Percentiles rank a stretch among this genome's conserved stretches.
Evolutionary conservation across 2,113 vertebrate genomes (phyloP).

Genomic region (Triplophysa dalaica): DNA sequence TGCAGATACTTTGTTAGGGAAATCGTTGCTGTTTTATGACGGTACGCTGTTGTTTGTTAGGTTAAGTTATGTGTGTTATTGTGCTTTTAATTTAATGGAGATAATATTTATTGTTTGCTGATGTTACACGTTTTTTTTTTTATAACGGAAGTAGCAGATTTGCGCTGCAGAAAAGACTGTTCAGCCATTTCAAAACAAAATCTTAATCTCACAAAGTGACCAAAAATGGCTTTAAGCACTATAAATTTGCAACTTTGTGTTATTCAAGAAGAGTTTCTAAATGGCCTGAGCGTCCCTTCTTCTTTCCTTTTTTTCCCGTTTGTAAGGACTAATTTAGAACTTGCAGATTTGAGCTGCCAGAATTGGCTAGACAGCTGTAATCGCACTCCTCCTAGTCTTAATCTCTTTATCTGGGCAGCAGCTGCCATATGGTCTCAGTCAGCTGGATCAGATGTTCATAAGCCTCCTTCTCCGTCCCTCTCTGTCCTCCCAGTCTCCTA

Average conservation of each 20-base stretch:
- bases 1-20: conserved; percentile 30
- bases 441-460: conserved; percentile 99
- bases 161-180: not conserved
- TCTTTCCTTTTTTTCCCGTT: conserved; percentile 66
- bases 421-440: conserved; percentile 99
- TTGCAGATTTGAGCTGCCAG: conserved; percentile 99
- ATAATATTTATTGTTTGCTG: not conserved
- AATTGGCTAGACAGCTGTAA: conserved; percentile 99
- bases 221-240: not conserved
- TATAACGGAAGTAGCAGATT: not conserved
- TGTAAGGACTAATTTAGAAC: conserved; percentile 99
- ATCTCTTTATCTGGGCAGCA: conserved; percentile 99
- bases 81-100: not conserved
- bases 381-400: conserved; percentile 99
- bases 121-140: not conserved
- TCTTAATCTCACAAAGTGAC: not conserved
- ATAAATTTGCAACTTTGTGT: not conserved
- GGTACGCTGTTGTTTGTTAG: not conserved
- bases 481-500: conserved; percentile 90
- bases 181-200: not conserved
- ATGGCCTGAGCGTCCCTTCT: conserved; percentile 50
- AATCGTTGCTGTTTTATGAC: conserved; percentile 21
- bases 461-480: conserved; percentile 97
- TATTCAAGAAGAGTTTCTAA: not conserved
- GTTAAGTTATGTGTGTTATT: not conserved